These are phyloP conservation scores for Echinops telfairi DNA, from an alignment of 2,113 vertebrate species.

Conservation along the genomic window DNA sequence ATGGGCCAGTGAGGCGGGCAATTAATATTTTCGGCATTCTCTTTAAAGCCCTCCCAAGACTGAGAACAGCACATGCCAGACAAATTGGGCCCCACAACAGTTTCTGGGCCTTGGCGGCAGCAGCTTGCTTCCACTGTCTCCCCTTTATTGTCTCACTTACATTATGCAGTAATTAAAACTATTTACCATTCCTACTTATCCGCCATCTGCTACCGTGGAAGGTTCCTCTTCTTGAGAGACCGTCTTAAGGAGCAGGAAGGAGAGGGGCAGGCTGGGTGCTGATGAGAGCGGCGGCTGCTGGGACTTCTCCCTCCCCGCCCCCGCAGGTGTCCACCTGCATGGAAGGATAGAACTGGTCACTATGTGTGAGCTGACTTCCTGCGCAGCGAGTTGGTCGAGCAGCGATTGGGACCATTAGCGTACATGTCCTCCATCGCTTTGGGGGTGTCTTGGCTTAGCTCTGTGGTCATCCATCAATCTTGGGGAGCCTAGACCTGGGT, in stretches of 20 bases:
- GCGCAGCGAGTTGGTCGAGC: neutral
- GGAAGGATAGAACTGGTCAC: neutral
- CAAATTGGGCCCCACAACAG: constrained; percentile 89
- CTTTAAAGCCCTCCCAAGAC: constrained; percentile 92
- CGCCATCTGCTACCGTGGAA: constrained; percentile 89
- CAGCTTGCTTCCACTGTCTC: constrained; percentile 88
- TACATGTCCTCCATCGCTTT: neutral
- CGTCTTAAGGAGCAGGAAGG: constrained; percentile 79
- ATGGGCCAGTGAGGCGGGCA: constrained; percentile 91
- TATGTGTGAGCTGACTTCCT: neutral
- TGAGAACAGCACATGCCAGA: constrained; percentile 88
- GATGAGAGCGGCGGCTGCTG: neutral
- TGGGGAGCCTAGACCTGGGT: neutral
- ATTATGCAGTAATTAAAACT: constrained; percentile 94
- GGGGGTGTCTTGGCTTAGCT: neutral
- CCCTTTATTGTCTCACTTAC: constrained; percentile 91
- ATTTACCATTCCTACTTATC: constrained; percentile 93
- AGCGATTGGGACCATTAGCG: neutral
- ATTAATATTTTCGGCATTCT: constrained; percentile 92
- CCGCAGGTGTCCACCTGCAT: neutral
- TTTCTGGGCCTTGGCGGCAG: constrained; percentile 87
- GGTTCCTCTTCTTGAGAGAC: constrained; percentile 86
- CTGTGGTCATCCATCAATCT: neutral
- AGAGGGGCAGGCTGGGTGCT: constrained; percentile 71
- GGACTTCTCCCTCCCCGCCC: neutral